Base-by-base conservation (phyloP, 2,113 vertebrate genomes). In the Haemorhous mexicanus region DNA sequence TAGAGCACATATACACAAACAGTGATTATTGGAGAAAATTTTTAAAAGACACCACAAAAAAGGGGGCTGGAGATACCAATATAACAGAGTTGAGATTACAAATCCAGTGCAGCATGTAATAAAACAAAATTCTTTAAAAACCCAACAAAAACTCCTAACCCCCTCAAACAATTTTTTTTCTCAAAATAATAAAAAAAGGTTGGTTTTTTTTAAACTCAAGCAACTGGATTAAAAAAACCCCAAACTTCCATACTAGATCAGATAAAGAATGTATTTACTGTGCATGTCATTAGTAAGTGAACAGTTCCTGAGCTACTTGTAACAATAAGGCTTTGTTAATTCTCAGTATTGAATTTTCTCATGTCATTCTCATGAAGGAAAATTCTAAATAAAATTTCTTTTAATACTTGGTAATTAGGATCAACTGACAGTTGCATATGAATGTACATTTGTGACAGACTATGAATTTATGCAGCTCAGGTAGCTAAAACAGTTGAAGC, bases 1-100 rank as follows among this genome's bases (percentile, higher is more conserved):
- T 84, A 97, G 87, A 97, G 89, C 92, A 97, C 94, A 97, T 58
- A 92, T 64, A 97, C 88, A 97, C 84, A 96, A 68, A 97, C 91
- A 93, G 74, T 89, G 92, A 97, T 74, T 89, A 73, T 81, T 64
- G 95, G 63, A 84, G 78, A 70, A 89, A 95, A 85, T 75, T 41
- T 41, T 41, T 32, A 63, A 87, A 81, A 93, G 91, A 95, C 79
- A 89, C 14, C 66, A 84, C 49, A 49, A 76, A 81, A 43, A 41
- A 67, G 87, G 96, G 87, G 96, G 96, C 97, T 98, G 97, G 97
- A 98, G 92, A 98, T 97, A 93, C 96, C 97, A 97, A 96, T 44
- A 18, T 20, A 87, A 78, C 75, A 44, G 61, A 72, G 80, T 18
- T 52, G 55, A 62, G 61, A 47, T 55, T 73, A 89, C 56, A 97